phyloP scores from a whole-genome alignment of 2,797 vertebrate genomes.

The Clarias pachynema region DNA sequence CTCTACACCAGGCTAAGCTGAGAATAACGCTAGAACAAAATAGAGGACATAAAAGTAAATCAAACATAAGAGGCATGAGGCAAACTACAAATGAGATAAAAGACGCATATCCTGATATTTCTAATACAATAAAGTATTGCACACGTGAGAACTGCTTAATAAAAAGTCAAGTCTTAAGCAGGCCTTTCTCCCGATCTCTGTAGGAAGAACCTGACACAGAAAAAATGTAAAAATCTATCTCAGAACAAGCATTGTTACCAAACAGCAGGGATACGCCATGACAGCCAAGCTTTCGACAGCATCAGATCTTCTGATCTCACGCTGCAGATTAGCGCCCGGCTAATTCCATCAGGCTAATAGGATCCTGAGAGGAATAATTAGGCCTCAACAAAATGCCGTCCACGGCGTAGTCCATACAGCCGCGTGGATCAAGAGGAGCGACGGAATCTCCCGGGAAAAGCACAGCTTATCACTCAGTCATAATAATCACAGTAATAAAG shows the following conservation, averaged over 20 bases:
- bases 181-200: neutral
- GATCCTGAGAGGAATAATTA: slow-evolving; percentile 40
- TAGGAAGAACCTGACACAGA: neutral
- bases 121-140: neutral
- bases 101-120: neutral
- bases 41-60: no score
- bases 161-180: neutral
- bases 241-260: neutral
- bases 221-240: neutral
- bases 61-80: neutral
- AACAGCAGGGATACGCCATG: neutral
- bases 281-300: slow-evolving; percentile 8
- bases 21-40: neutral
- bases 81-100: neutral
- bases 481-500: neutral
- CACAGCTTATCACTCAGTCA: neutral
- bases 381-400: slow-evolving; percentile 13
- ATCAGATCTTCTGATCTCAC: slow-evolving; percentile 24
- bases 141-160: neutral
- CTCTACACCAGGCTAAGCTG: neutral
- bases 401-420: neutral
- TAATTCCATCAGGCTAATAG: slow-evolving; percentile 43
- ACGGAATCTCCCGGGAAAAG: neutral
- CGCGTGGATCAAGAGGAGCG: neutral
- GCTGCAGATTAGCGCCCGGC: slow-evolving; percentile 17